phyloP scores from a whole-genome alignment of 2,888 invertebrate genomes.

The Artemia sinica region DNA sequence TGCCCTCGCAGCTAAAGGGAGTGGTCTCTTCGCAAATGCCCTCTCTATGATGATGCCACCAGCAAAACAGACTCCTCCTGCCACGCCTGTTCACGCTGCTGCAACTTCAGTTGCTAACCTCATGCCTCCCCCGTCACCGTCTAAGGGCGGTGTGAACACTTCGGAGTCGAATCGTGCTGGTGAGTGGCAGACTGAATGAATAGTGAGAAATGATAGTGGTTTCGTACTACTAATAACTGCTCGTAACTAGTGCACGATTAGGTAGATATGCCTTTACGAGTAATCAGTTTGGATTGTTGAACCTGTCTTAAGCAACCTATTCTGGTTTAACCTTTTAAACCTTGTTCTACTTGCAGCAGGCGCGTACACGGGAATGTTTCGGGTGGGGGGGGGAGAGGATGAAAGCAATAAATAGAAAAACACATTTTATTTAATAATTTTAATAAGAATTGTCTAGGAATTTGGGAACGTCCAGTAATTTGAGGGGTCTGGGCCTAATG shows the following conservation, averaged over 20 bases:
- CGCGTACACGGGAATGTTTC: too few relatives aligned
- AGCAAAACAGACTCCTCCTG: conserved; percentile 8
- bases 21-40: conserved; percentile 6
- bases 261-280: too few relatives aligned
- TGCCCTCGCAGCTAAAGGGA: not conserved
- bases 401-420: too few relatives aligned
- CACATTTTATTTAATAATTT: too few relatives aligned
- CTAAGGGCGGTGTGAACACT: not conserved
- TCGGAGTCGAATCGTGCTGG: conserved; percentile 10
- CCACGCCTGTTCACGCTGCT: conserved; percentile 11
- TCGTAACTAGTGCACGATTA: conserved; percentile 8
- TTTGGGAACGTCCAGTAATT: too few relatives aligned
- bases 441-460: too few relatives aligned
- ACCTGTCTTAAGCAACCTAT: too few relatives aligned
- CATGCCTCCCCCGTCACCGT: not conserved
- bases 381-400: too few relatives aligned
- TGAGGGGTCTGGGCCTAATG: too few relatives aligned
- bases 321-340: too few relatives aligned
- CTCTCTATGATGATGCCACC: conserved; percentile 9
- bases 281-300: too few relatives aligned
- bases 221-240: conserved; percentile 8
- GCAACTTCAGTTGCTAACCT: not conserved
- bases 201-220: not conserved
- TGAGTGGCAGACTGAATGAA: conserved; percentile 1
- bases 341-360: too few relatives aligned